Conservation (phyloP, 30 jellyfish, hydroid and myxozoan genomes). For the Aurelia coerulea region DNA sequence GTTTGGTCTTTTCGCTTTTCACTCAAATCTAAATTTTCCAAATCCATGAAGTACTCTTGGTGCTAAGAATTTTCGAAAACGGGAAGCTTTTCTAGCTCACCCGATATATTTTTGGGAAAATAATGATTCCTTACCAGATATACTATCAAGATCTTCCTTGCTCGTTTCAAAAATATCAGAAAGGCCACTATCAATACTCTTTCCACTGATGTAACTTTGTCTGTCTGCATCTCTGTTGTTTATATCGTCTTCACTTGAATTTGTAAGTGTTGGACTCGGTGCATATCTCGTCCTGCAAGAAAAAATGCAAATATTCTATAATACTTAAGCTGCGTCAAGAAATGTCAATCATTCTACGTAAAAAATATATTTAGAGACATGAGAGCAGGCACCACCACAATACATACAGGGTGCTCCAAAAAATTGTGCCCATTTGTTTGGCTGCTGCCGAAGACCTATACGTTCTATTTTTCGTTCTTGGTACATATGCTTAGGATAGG, state of each 20-base stretch:
- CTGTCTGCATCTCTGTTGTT: conserved; percentile 52
- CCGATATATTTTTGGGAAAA: too few relatives aligned
- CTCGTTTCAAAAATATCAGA: conserved; percentile 61
- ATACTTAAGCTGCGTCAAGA: too few relatives aligned
- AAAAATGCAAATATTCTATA: neutral
- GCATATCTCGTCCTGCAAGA: conserved; percentile 16
- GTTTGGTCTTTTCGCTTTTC: neutral
- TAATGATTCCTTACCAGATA: neutral
- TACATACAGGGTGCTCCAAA: too few relatives aligned
- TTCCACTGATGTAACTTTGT: conserved; percentile 52
- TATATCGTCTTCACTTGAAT: conserved; percentile 60
- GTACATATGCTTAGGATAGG: too few relatives aligned
- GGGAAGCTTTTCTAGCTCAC: neutral
- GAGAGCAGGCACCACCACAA: too few relatives aligned
- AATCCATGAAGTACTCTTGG: neutral
- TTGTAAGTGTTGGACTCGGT: conserved; percentile 36
- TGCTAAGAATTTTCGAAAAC: neutral
- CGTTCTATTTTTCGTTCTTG: too few relatives aligned
- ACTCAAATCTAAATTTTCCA: neutral
- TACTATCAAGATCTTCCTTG: conserved; percentile 17
- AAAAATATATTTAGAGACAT: too few relatives aligned
- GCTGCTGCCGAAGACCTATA: too few relatives aligned
- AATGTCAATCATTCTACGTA: too few relatives aligned
- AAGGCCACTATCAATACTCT: conserved; percentile 71
- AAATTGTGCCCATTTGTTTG: too few relatives aligned